Evolutionary conservation across 2,888 invertebrate species (phyloP).

Genomic region (Apotomis capreana): DNA sequence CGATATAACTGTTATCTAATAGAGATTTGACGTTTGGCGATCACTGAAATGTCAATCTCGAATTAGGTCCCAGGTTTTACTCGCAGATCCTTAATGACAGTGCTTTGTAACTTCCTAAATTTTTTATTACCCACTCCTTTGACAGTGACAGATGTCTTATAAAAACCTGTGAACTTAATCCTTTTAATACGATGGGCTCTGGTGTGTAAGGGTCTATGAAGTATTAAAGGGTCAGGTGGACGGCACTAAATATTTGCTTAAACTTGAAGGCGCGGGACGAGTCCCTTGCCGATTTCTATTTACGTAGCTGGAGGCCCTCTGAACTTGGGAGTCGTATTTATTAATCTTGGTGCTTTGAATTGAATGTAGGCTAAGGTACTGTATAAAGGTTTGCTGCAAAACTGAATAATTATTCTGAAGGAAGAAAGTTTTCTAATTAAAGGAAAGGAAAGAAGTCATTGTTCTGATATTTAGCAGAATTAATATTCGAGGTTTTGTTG

Average conservation of each 20-base stretch:
- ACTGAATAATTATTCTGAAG: constrained; percentile 6
- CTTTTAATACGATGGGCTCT: neutral
- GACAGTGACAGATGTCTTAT: constrained; percentile 36
- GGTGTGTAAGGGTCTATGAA: constrained; percentile 22
- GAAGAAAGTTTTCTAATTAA: neutral
- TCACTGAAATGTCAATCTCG: too few species aligned
- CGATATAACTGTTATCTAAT: constrained; percentile 21
- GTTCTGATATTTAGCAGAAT: too few species aligned
- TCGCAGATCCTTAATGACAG: constrained; percentile 12
- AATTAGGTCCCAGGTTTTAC: constrained; percentile 18
- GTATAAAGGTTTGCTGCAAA: constrained; percentile 10
- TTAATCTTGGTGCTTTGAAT: constrained; percentile 12
- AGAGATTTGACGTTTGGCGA: constrained; percentile 31
- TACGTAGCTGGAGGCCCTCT: constrained; percentile 10
- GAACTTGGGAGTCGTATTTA: constrained; percentile 9
- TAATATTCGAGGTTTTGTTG: neutral
- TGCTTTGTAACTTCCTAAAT: constrained; percentile 17
- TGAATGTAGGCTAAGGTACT: constrained; percentile 4
- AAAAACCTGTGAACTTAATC: constrained; percentile 23
- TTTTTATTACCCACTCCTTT: constrained; percentile 7
- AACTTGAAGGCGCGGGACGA: constrained; percentile 10
- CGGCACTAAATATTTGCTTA: constrained; percentile 34
- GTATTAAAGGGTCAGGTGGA: constrained; percentile 42
- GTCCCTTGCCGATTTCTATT: constrained; percentile 25
- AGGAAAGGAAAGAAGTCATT: neutral